A percentile compares a stretch with the other conserved stretches of the same genome.
These are phyloP conservation scores for Amblyjoppa proteus DNA, from an alignment of 2,888 invertebrate species.

Conservation along the genomic window DNA sequence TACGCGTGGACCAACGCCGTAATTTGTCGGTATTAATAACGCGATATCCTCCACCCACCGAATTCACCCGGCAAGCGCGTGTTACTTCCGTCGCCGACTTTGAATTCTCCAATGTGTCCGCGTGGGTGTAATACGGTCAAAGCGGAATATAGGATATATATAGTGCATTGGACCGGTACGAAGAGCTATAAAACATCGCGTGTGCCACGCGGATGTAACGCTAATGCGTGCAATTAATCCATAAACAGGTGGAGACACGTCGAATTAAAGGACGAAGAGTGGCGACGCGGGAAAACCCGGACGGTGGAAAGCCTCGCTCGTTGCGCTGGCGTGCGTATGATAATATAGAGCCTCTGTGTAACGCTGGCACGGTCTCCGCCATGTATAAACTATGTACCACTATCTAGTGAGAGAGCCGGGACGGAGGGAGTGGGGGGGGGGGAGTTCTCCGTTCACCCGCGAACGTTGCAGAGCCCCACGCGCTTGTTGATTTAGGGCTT, in stretches of 20 bases:
- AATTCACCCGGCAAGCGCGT: background rate
- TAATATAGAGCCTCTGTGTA: slow-evolving; percentile 50
- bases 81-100: background rate
- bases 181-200: slow-evolving; percentile 54
- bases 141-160: slow-evolving; percentile 8
- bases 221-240: slow-evolving; percentile 65
- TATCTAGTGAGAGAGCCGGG: slow-evolving; percentile 24
- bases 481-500: slow-evolving; percentile 72
- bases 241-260: slow-evolving; percentile 66
- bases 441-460: slow-evolving; percentile 44
- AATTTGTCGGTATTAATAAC: background rate
- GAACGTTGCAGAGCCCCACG: slow-evolving; percentile 51
- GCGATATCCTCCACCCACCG: background rate
- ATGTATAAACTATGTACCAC: slow-evolving; percentile 48
- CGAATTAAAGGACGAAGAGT: slow-evolving; percentile 63
- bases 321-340: slow-evolving; percentile 31
- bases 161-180: background rate
- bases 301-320: slow-evolving; percentile 4
- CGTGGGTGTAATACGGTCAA: background rate
- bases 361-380: slow-evolving; percentile 5
- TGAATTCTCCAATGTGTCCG: background rate
- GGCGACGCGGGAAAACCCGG: slow-evolving; percentile 55
- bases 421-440: background rate
- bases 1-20: background rate
- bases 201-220: slow-evolving; percentile 51